Evolutionary conservation across 1,140 invertebrate species (phyloP).

Genomic region (Drosophila ohnishii): DNA sequence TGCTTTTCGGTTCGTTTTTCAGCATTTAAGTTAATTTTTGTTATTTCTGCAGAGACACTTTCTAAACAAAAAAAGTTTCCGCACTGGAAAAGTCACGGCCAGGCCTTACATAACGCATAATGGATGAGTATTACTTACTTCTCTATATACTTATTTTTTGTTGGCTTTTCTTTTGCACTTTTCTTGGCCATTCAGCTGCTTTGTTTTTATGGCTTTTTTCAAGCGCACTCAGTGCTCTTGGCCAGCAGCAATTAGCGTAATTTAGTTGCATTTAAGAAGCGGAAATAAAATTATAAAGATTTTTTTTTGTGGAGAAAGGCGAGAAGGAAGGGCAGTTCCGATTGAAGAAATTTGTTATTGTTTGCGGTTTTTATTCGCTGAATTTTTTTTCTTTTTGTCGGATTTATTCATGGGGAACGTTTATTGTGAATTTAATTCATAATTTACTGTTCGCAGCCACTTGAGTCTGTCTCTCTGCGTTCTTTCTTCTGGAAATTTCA

Average conservation of each 20-base stretch:
- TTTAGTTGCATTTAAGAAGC: slow-evolving; percentile 77
- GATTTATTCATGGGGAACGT: slow-evolving; percentile 35
- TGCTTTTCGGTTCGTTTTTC: slow-evolving; percentile 29
- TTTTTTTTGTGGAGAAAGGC: slow-evolving; percentile 31
- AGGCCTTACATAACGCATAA: slow-evolving; percentile 60
- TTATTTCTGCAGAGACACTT: slow-evolving; percentile 43
- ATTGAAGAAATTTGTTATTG: slow-evolving; percentile 39
- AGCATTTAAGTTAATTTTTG: slow-evolving; percentile 53
- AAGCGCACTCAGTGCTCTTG: slow-evolving; percentile 45
- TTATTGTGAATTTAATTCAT: slow-evolving; percentile 40
- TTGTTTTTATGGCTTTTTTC: slow-evolving; percentile 51
- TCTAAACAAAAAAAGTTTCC: slow-evolving; percentile 58
- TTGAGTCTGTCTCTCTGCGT: neutral
- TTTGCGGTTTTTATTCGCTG: slow-evolving; percentile 35
- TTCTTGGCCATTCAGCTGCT: slow-evolving; percentile 28
- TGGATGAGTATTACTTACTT: slow-evolving; percentile 22
- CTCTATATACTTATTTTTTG: slow-evolving; percentile 3
- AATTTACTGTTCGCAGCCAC: slow-evolving; percentile 11
- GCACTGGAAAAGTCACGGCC: slow-evolving; percentile 61
- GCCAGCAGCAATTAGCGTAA: slow-evolving; percentile 70
- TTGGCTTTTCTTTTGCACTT: slow-evolving; percentile 25
- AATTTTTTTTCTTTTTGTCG: neutral
- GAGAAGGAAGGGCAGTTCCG: slow-evolving; percentile 20
- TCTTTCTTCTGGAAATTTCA: slow-evolving; percentile 14
- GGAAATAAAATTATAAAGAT: slow-evolving; percentile 68